Evolutionary conservation across 2,888 invertebrate genomes (phyloP), one percentile per base, ranked within the genome.

Genomic region (Litoditis marina): DNA sequence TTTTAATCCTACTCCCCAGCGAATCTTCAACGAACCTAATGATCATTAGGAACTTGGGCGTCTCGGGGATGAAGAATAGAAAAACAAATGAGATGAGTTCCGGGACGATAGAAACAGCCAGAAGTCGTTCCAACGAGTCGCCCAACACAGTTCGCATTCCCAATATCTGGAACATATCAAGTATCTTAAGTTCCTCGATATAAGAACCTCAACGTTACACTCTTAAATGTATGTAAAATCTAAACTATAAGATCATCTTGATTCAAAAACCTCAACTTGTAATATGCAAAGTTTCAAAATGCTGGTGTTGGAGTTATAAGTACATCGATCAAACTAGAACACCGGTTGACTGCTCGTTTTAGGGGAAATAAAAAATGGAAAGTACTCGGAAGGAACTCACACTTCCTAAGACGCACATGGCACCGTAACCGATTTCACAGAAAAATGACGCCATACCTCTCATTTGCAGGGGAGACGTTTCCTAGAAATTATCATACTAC

Each of bases 401-500:
- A 71, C 76, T 75, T 60, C 78, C 78, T 13, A 78, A 66, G 30
- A 77, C 73, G 47, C 77, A 78, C 73, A 76, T 77, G 44, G 72
- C 55, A 36, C 76, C 74, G 60, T 78, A 77, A n/a, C 78, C 78
- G 42, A 78, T 78, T 60, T 78, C 78, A 52, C 77, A 76, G 19
- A 78, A 63, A 60, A 78, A 78, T 16, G 73, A 73, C 11, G 78
- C 69, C 66, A 69, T 70, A 58, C 78, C 78, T 7, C 78, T 71
- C 30, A 74, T 69, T 36, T 69, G 60, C 5, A 73, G 34, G 1
- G 78, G 78, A 22, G 78, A 73, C 1, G 74, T 74, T 56, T 78
- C 78, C 66, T 71, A 36, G 27, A 64, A 39, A 6, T 5, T 25
- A n/a, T n/a, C n/a, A n/a, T n/a, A n/a, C n/a, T 8, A 51, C 13